These are phyloP conservation scores for Temnothorax longispinosus DNA, from an alignment of 1,140 invertebrate species.

Conservation along the genomic window DNA sequence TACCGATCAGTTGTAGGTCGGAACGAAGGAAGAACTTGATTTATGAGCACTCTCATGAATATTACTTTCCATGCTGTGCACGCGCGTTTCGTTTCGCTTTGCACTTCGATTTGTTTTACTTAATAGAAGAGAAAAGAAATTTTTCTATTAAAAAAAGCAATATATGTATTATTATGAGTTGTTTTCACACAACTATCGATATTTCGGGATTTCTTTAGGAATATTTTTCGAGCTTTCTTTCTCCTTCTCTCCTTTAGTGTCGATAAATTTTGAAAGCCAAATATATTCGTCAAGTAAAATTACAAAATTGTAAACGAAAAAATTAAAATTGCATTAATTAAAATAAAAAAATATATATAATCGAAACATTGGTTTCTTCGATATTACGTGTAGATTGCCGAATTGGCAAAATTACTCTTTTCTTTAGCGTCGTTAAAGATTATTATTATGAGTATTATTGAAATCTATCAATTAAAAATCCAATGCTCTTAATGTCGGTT, in stretches of 20 bases:
- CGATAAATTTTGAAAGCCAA: background rate
- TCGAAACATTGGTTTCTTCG: background rate
- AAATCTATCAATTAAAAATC: conserved; percentile 47
- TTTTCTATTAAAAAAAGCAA: background rate
- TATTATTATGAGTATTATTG: background rate
- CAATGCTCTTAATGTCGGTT: conserved; percentile 1
- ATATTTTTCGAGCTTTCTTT: background rate
- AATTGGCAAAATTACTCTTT: background rate
- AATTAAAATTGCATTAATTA: background rate
- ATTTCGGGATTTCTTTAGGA: background rate
- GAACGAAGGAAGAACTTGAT: conserved; percentile 47
- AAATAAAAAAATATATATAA: no score
- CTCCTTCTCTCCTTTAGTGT: background rate
- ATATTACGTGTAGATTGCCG: background rate
- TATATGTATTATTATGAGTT: background rate
- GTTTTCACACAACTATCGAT: background rate
- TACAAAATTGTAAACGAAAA: background rate
- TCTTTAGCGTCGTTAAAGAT: background rate
- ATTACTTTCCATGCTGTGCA: conserved; percentile 25
- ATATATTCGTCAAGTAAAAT: background rate
- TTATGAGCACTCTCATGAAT: conserved; percentile 47
- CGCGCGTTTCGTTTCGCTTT: conserved; percentile 6
- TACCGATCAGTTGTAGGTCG: conserved; percentile 47
- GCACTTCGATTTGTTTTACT: background rate
- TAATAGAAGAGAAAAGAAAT: background rate